phyloP scores from a whole-genome alignment of 2,113 vertebrate species.

The Perognathus longimembris region DNA sequence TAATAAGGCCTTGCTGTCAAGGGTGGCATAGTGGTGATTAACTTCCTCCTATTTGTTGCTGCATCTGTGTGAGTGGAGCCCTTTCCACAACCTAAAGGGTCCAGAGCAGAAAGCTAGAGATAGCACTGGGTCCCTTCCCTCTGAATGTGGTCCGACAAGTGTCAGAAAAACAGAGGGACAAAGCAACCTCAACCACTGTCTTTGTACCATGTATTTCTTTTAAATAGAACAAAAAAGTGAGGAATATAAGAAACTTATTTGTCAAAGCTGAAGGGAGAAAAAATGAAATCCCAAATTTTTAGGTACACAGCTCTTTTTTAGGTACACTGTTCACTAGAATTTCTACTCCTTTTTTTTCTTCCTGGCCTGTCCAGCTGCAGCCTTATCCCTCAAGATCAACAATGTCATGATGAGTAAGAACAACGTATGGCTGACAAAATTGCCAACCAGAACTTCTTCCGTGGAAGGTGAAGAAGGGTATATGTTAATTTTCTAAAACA shows the following conservation, averaged over 20 bases:
- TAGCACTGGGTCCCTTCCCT: rapidly evolving
- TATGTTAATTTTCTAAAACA: rapidly evolving
- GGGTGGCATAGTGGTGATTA: rapidly evolving
- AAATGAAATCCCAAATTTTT: background rate
- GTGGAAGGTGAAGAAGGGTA: background rate
- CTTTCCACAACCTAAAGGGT: no score
- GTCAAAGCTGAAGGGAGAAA: background rate
- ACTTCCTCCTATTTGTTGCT: background rate
- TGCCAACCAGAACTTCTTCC: background rate
- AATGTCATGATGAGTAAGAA: no score
- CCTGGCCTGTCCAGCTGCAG: rapidly evolving
- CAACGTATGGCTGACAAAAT: background rate
- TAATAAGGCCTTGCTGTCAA: no score
- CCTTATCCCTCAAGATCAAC: rapidly evolving
- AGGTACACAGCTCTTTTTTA: rapidly evolving
- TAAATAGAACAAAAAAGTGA: background rate
- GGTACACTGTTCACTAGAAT: rapidly evolving
- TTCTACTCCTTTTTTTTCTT: background rate
- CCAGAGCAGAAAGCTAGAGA: background rate
- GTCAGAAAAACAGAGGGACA: background rate
- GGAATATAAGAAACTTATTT: background rate
- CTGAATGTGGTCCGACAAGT: rapidly evolving
- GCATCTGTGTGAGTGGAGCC: background rate
- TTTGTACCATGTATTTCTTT: background rate
- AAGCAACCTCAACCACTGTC: no score